Evolutionary conservation across 1,140 invertebrate genomes (phyloP).

Genomic region (Leptinotarsa lineolata): DNA sequence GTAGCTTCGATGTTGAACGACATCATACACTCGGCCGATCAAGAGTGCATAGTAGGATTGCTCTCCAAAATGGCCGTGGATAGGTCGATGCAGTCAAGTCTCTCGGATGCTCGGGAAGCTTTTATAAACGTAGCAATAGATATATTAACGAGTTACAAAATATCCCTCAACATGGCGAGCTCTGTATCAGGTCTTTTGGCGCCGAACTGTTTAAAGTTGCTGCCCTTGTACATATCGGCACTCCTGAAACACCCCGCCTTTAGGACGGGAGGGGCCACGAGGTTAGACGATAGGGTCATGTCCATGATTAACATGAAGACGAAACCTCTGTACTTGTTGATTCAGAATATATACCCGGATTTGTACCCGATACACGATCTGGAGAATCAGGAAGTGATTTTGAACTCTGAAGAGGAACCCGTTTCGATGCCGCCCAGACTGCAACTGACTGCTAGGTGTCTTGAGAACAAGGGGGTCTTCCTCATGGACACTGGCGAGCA

Average conservation of each 20-base stretch:
- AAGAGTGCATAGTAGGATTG: conserved; percentile 90
- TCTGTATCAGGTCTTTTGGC: conserved; percentile 69
- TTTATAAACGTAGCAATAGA: conserved; percentile 95
- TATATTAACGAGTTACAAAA: conserved; percentile 80
- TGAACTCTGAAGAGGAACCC: conserved; percentile 61
- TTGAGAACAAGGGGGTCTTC: conserved; percentile 89
- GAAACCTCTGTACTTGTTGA: conserved; percentile 78
- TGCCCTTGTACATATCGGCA: conserved; percentile 90
- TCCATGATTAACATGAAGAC: conserved; percentile 94
- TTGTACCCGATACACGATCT: conserved; percentile 88
- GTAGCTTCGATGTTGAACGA: conserved; percentile 83
- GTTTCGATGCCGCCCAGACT: conserved; percentile 67
- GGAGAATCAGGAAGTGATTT: conserved; percentile 65
- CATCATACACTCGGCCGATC: conserved; percentile 90
- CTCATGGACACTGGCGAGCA: conserved; percentile 85
- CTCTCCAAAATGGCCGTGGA: conserved; percentile 98
- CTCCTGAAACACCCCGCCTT: conserved; percentile 91
- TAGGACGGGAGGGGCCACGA: conserved; percentile 81
- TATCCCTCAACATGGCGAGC: conserved; percentile 68
- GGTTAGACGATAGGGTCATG: conserved; percentile 90
- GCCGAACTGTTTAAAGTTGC: conserved; percentile 74
- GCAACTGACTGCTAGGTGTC: conserved; percentile 68
- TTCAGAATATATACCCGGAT: conserved; percentile 90
- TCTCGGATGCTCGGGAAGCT: conserved; percentile 93
- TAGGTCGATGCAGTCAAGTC: conserved; percentile 79